phyloP scores from a whole-genome alignment of 1,140 invertebrate species.

The Bilobella aurantiaca region DNA sequence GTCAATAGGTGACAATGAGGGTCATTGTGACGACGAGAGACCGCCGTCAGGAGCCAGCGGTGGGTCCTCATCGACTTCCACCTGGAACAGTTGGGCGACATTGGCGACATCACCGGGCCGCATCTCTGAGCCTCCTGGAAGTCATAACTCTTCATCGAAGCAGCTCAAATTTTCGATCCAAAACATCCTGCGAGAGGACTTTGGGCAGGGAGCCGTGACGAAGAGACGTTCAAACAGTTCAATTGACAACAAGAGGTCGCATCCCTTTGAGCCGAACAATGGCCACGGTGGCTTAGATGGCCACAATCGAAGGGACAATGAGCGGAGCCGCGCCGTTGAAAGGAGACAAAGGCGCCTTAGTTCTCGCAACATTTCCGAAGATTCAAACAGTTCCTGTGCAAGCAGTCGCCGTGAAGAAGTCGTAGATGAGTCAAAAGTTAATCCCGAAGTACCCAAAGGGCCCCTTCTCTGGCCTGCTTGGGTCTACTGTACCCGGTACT shows the following conservation, averaged over 20 bases:
- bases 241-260: background rate
- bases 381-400: constrained; percentile 29
- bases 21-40: background rate
- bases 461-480: constrained; percentile 66
- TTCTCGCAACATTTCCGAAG: constrained; percentile 32
- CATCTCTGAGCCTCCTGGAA: constrained; percentile 25
- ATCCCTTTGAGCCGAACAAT: background rate
- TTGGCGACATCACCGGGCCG: constrained; percentile 13
- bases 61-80: constrained; percentile 38
- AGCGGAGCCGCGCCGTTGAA: background rate
- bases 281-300: background rate
- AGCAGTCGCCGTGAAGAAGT: constrained; percentile 20
- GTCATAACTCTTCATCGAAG: constrained; percentile 22
- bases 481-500: constrained; percentile 96
- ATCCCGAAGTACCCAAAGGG: constrained; percentile 27
- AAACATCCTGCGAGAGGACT: constrained; percentile 81
- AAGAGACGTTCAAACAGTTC: background rate
- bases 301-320: background rate
- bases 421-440: constrained; percentile 33
- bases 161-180: constrained; percentile 79
- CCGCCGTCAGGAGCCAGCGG: constrained; percentile 38
- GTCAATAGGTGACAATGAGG: background rate
- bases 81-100: constrained; percentile 7
- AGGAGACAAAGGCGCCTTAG: constrained; percentile 22
- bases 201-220: constrained; percentile 46